Base-by-base conservation (phyloP, 2,797 vertebrate species). In the Linurgus olivaceus region DNA sequence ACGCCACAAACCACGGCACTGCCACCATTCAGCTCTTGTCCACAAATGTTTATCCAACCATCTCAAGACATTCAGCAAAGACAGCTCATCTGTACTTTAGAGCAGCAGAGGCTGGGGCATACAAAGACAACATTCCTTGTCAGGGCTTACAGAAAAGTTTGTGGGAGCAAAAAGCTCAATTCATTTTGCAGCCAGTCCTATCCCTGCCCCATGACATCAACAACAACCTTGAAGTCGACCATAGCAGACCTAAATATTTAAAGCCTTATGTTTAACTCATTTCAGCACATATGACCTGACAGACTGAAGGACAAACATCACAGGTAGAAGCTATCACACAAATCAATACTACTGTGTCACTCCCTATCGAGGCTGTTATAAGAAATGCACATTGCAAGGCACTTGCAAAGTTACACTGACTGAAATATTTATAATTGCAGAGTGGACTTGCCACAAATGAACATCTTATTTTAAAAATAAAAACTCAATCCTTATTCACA, bases 401-500 rank as follows among this genome's bases (percentile, higher is more conserved):
- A 71, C 57, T 81, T 87, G 61, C 24, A 55, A 93, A 94, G 58
- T 81, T 93, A 66, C 33, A 25, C 10, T 15, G 68, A 88, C 88
- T 88, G 9, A 86, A 95, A 93, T 89, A 93, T 80, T 92, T 92
- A 70, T 66, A 91, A 86, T 86, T 83, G 50, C 66, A 66, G n/a
- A 85, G 19, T 21, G 35, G 72, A 42, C 51, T 70, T 58, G 57
- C 89, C 65, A 95, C 37, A 91, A 92, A 75, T 26, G 37, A 90
- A 66, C 11, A 38, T 5, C 28, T 62, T 82, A 62, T 44, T 88
- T 86, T 50, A 75, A 92, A 66, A 58, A 59, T 47, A 76, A 52
- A 88, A 59, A 33, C 10, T 11, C 33, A 40, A 21, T 44, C 54
- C 42, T 65, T 67, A 55, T 71, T 80, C 54, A 88, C 13, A 57